These are phyloP conservation scores for Periophthalmodon schlosseri DNA, from an alignment of 2,113 vertebrate species.

Conservation along the genomic window DNA sequence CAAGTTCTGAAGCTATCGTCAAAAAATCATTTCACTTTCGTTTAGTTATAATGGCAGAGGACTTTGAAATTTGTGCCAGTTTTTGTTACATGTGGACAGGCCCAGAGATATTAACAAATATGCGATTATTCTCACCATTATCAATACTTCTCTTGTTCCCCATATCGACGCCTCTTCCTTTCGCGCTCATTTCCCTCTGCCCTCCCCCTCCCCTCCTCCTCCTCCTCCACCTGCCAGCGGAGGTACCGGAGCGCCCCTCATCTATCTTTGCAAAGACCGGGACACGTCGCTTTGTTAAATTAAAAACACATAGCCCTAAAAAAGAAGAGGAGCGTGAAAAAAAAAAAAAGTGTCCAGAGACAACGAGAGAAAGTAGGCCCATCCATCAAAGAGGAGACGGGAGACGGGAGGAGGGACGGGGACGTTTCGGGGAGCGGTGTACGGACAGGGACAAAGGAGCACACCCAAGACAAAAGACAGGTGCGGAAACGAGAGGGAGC, in stretches of 20 bases:
- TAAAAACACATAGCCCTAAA: constrained; percentile 61
- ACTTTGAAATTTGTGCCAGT: too few species aligned
- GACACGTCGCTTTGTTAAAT: constrained; percentile 68
- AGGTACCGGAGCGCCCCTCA: constrained; percentile 60
- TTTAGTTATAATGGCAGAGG: too few species aligned
- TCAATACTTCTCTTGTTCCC: neutral
- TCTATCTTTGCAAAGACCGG: constrained; percentile 66
- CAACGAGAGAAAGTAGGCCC: constrained; percentile 69
- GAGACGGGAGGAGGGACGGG: too few species aligned
- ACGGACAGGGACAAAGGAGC: neutral
- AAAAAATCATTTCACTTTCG: too few species aligned
- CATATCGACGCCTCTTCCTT: constrained; percentile 36
- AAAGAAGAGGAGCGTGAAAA: constrained; percentile 52
- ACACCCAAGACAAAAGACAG: too few species aligned
- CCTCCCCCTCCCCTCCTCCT: constrained; percentile 22
- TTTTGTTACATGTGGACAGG: too few species aligned
- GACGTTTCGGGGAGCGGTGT: constrained; percentile 46
- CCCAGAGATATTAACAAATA: too few species aligned
- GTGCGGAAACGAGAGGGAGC: too few species aligned
- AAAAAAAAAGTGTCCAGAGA: constrained; percentile 56
- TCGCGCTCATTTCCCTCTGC: neutral
- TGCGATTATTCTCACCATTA: too few species aligned
- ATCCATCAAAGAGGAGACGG: constrained; percentile 67
- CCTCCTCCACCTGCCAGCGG: constrained; percentile 63
- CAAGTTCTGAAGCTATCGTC: too few species aligned